A percentile compares a stretch with the other conserved stretches of the same genome.
These are phyloP conservation scores for Zoanthus solanderi DNA, from an alignment of 92 coral and sea anemone genomes.

Conservation along the genomic window DNA sequence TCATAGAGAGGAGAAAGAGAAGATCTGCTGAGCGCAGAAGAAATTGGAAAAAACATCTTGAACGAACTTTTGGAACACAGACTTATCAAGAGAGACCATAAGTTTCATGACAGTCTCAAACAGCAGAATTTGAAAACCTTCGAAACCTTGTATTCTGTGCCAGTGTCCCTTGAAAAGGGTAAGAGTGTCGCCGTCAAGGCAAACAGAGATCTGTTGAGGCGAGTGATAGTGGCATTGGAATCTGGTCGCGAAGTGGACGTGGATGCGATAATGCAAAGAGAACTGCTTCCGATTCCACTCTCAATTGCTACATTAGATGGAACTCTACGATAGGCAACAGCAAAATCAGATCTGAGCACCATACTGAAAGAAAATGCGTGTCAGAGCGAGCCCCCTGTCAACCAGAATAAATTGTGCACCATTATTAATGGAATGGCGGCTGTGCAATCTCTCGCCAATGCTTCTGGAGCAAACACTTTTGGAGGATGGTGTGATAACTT, in stretches of 20 bases:
- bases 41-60: constrained; percentile 34
- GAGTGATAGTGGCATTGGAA: constrained; percentile 72
- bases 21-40: constrained; percentile 64
- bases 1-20: constrained; percentile 47
- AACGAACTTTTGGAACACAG: constrained; percentile 57
- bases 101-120: constrained; percentile 68
- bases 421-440: no score
- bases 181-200: constrained; percentile 66
- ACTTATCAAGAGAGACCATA: constrained; percentile 52
- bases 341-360: constrained; percentile 64
- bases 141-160: constrained; percentile 63
- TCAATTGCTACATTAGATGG: constrained; percentile 23
- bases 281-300: constrained; percentile 61
- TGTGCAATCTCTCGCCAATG: no score
- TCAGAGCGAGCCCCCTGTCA: constrained; percentile 23
- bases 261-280: constrained; percentile 51
- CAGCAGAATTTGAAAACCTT: constrained; percentile 73
- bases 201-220: constrained; percentile 69
- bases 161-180: constrained; percentile 61
- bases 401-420: neutral
- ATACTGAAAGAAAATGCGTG: constrained; percentile 48
- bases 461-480: no score
- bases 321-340: neutral
- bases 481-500: no score
- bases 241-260: constrained; percentile 71